Evolutionary conservation across 2,113 vertebrate species (phyloP), one percentile per base, ranked within the genome.

Genomic region (Microcebus murinus): DNA sequence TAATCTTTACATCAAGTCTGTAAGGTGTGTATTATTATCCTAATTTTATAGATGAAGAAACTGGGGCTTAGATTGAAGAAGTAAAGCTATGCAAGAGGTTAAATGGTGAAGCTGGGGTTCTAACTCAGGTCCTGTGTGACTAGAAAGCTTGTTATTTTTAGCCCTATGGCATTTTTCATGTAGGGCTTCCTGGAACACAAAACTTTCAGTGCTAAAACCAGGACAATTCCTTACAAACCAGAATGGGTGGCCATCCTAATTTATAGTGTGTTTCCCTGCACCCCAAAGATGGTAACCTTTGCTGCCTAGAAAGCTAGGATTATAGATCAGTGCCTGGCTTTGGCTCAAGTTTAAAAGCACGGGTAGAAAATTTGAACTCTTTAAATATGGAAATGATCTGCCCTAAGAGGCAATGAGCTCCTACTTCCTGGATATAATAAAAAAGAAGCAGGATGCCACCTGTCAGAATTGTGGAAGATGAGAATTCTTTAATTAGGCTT

Each of bases 301-400:
- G 63, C 50, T 84, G 70, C 63, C 57, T 71, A 63, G 94, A 94
- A 96, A 94, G 34, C 18, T 93, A 79, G 48, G 55, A 55, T 91
- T 89, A 68, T 87, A 93, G n/a, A 36, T 89, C 48, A 73, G 48
- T 48, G 7, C 11, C 79, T 91, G 39, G 34, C n/a, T 94, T 95
- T 96, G 87, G 39, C 36, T 93, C 74, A 95, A 23, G 34, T 92
- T 95, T 87, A 90, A 95, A 94, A 81, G 70, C n/a, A 7, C 42
- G 87, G 96, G 59, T 48, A 81, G 70, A 95, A 87, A 92, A 76
- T 15, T 31, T 39, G 76, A 57, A 87, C 45, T 87, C 21, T 87
- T 87, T 18, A 84, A n/a, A 42, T 77, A 85, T 34, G 87, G 36
- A 76, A 94, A 83, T 67, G 42, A 6, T 65, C 15, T 48, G 17